These are phyloP conservation scores for Pteropus rufus DNA, from an alignment of 2,797 vertebrate genomes.

Conservation along the genomic window DNA sequence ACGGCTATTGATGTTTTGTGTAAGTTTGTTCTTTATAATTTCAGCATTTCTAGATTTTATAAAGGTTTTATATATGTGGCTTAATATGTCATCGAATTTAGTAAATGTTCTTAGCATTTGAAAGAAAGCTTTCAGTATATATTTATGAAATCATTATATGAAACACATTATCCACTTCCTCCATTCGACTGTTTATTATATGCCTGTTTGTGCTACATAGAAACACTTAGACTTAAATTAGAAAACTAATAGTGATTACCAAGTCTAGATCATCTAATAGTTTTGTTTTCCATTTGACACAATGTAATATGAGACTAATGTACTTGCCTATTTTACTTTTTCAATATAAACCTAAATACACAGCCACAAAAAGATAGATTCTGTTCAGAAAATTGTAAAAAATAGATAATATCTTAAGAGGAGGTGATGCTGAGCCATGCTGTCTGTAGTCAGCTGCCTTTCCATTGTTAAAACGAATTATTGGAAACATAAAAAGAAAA, in stretches of 20 bases:
- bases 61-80: background rate
- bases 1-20: background rate
- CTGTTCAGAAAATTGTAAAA: too few species aligned
- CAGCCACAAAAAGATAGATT: background rate
- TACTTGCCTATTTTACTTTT: background rate
- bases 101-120: background rate
- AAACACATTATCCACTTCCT: background rate
- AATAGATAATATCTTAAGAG: too few species aligned
- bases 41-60: background rate
- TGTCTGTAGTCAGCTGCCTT: too few species aligned
- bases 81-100: background rate
- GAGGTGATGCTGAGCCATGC: too few species aligned
- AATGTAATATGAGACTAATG: background rate
- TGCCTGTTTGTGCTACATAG: background rate
- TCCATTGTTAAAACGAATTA: too few species aligned
- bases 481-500: too few species aligned
- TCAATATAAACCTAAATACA: background rate
- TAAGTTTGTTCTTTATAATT: background rate
- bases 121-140: background rate
- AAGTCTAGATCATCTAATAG: background rate
- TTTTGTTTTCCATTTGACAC: background rate
- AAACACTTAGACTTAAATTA: background rate
- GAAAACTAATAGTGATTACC: background rate
- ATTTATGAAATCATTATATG: background rate
- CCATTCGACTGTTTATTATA: background rate